These are phyloP conservation scores for Polyploca ridens DNA, from an alignment of 2,888 invertebrate species.

Conservation along the genomic window DNA sequence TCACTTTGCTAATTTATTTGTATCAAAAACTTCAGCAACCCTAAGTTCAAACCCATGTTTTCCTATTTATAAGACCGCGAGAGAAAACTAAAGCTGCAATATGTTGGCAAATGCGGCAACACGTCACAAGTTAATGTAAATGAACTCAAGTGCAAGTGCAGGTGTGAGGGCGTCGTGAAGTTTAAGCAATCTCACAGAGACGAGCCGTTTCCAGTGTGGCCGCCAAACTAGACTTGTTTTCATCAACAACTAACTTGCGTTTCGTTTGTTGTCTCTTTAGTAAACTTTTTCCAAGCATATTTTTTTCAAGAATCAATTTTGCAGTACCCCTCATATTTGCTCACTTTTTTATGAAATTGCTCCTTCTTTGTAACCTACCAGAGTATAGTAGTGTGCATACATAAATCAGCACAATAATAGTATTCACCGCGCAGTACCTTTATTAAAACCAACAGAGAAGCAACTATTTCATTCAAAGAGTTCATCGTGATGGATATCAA, in stretches of 20 bases:
- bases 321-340: no score
- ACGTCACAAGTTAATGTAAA: slow-evolving; percentile 57
- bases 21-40: background rate
- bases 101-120: slow-evolving; percentile 29
- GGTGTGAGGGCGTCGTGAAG: slow-evolving; percentile 43
- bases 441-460: background rate
- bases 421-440: background rate
- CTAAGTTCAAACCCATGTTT: slow-evolving; percentile 4
- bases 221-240: slow-evolving; percentile 39
- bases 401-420: no score
- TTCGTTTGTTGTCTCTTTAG: slow-evolving; percentile 25
- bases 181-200: slow-evolving; percentile 33
- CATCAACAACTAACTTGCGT: slow-evolving; percentile 21
- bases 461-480: background rate
- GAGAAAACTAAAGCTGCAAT: slow-evolving; percentile 24
- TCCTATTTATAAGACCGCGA: background rate
- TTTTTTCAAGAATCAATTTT: background rate
- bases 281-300: background rate
- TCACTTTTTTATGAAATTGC: no score
- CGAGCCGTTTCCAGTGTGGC: slow-evolving; percentile 15
- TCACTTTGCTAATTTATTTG: background rate
- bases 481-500: slow-evolving; percentile 9
- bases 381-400: no score
- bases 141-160: slow-evolving; percentile 51
- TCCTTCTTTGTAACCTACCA: no score